Percentiles rank a stretch among this genome's conserved stretches.
Conservation (phyloP, 2,113 vertebrate species). For the Spermophilus dauricus region DNA sequence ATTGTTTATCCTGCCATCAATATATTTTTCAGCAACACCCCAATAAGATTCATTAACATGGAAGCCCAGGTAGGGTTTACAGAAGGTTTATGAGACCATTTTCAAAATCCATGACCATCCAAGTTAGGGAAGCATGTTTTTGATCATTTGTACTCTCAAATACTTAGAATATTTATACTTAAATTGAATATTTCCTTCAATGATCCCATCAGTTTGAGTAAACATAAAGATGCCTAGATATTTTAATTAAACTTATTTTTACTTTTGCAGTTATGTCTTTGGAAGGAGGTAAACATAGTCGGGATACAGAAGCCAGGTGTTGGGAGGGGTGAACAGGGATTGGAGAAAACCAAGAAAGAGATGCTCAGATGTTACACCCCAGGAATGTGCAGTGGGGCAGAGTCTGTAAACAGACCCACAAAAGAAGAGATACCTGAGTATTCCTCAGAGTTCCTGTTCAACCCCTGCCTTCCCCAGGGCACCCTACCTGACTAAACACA, state of each 20-base stretch:
- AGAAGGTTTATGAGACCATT: neutral
- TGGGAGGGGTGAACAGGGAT: neutral
- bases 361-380: neutral
- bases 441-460: neutral
- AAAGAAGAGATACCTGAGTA: neutral
- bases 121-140: neutral
- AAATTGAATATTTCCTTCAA: neutral
- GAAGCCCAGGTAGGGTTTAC: neutral
- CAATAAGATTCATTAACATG: neutral
- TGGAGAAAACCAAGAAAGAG: neutral
- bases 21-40: neutral
- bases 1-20: neutral
- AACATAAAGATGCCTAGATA: neutral
- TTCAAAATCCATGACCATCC: neutral
- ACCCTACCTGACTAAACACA: accelerated
- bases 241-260: neutral
- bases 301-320: neutral
- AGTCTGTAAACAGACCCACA: neutral
- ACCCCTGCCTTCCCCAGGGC: neutral
- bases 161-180: neutral
- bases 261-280: neutral
- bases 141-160: neutral
- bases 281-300: neutral
- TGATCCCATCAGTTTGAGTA: neutral
- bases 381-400: neutral